Percentiles rank a stretch among this genome's conserved stretches.
phyloP scores from a whole-genome alignment of 2,888 invertebrate genomes.

The Ormyrus nitidulus region DNA sequence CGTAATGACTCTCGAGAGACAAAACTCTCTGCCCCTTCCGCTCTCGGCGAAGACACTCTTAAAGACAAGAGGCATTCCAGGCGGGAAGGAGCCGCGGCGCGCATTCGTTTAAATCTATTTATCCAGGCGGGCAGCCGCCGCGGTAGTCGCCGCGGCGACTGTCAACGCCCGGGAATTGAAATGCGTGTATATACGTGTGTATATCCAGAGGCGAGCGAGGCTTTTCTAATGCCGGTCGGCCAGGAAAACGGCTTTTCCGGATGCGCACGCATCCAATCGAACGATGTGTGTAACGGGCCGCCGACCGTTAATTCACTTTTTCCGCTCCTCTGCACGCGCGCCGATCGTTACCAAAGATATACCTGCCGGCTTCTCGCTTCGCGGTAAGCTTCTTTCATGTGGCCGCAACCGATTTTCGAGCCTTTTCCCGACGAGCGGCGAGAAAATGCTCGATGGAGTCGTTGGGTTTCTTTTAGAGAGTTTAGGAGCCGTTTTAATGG shows the following conservation, averaged over 20 bases:
- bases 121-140: not conserved
- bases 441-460: too few relatives aligned
- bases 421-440: too few relatives aligned
- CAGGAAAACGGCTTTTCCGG: conserved; percentile 47
- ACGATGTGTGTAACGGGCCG: conserved; percentile 6
- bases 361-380: too few relatives aligned
- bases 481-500: too few relatives aligned
- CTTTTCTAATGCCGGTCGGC: not conserved
- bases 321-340: not conserved
- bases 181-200: not conserved
- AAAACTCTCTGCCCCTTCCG: too few relatives aligned
- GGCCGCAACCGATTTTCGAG: too few relatives aligned
- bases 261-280: conserved; percentile 10
- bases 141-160: not conserved
- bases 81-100: not conserved
- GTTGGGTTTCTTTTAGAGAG: too few relatives aligned
- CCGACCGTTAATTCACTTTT: conserved; percentile 40
- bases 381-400: too few relatives aligned
- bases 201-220: too few relatives aligned
- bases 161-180: conserved; percentile 18
- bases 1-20: too few relatives aligned
- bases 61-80: not conserved
- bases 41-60: too few relatives aligned
- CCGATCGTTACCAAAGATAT: too few relatives aligned
- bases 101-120: not conserved